Evolutionary conservation across 2,888 invertebrate species (phyloP).

Genomic region (Suillia variegata): DNA sequence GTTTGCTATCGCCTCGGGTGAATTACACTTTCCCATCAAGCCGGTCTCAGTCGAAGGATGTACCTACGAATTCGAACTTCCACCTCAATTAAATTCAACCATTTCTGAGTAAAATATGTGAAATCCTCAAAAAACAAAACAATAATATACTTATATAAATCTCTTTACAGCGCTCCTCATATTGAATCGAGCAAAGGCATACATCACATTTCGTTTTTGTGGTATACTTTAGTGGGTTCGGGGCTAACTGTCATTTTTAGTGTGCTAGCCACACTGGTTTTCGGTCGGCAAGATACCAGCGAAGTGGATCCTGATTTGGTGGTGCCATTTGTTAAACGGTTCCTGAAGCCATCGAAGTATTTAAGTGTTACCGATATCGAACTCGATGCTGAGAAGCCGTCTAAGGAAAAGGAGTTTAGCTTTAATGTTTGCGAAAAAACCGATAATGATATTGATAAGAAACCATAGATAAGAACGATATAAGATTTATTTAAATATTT

Average conservation of each 20-base stretch:
- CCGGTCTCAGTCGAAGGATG: conserved; percentile 44
- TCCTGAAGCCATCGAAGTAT: conserved; percentile 37
- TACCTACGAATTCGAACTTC: conserved; percentile 33
- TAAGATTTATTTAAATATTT: too few relatives aligned
- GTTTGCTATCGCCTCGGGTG: conserved; percentile 68
- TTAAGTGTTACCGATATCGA: conserved; percentile 28
- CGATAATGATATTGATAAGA: too few relatives aligned
- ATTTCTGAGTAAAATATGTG: conserved; percentile 26
- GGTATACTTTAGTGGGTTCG: conserved; percentile 72
- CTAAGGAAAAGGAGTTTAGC: conserved; percentile 19
- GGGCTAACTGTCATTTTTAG: conserved; percentile 67
- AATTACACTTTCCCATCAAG: conserved; percentile 54
- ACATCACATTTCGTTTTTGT: conserved; percentile 72
- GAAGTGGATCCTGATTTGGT: conserved; percentile 67
- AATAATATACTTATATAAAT: background rate
- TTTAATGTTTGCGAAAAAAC: background rate
- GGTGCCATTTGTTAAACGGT: conserved; percentile 68
- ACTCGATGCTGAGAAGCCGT: conserved; percentile 15
- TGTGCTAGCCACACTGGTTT: conserved; percentile 65
- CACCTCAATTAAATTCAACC: conserved; percentile 30
- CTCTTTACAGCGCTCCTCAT: background rate
- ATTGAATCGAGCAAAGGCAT: conserved; percentile 26
- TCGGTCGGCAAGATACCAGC: conserved; percentile 63
- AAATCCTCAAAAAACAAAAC: background rate
- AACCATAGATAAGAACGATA: background rate